Evolutionary conservation across 2,113 vertebrate species (phyloP), one percentile per base, ranked within the genome.

Genomic region (Nymphicus hollandicus): DNA sequence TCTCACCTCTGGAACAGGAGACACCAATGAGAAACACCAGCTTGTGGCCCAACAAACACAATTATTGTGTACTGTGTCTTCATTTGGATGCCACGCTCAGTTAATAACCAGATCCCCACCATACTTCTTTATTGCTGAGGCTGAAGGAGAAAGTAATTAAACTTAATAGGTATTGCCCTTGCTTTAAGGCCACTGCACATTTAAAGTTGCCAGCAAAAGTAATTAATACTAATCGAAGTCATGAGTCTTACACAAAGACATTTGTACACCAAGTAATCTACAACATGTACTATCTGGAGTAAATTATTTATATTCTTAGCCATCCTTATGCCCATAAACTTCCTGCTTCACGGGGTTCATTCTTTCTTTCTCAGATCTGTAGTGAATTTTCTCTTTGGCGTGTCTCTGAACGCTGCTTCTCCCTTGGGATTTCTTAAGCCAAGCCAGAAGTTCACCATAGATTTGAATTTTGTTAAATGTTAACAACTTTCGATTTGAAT

Each of bases 61-160:
- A 56, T 97, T 93, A 94, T 37, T 92, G 83, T 61, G 95, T 70
- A 76, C 83, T 96, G 86, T 93, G 88, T 96, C 96, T 97, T 97
- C 95, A 97, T 96, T 97, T 96, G 88, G 93, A 73, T 72, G 93
- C 91, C 88, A 96, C 53, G 90, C 88, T 96, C 93, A 93, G 96
- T 97, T 97, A 96, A 94, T 94, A 96, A 92, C 80, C 93, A 92
- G 73, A 81, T 87, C 93, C 70, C 92, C 68, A 29, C 93, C 93
- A 93, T 73, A 94, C 86, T 79, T 79, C 92, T 96, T 95, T 96
- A 96, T 95, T 96, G 92, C 95, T 95, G 33, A 72, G 88, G 77
- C 81, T 96, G 96, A 96, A 96, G 96, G 96, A 96, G 91, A 95
- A 95, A 93, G 91, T 95, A 95, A 97, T 96, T 97, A 96, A 95